A percentile compares a stretch with the other conserved stretches of the same genome.
Evolutionary conservation across 1,140 invertebrate genomes (phyloP).

Genomic region (Hylaeus volcanicus): DNA sequence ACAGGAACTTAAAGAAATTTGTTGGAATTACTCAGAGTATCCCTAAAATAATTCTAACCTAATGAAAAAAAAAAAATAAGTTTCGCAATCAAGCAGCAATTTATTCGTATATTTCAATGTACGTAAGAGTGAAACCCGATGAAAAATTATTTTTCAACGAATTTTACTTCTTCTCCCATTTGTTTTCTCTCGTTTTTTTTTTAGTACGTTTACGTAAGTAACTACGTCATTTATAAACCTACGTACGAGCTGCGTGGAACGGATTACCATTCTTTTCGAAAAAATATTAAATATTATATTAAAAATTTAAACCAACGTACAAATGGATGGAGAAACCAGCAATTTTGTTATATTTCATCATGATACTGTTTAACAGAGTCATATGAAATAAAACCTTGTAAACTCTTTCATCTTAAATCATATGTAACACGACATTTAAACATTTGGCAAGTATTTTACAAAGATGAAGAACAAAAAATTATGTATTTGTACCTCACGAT

Average conservation of each 20-base stretch:
- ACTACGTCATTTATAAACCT: constrained; percentile 34
- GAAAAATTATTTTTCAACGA: constrained; percentile 34
- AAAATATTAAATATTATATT: constrained; percentile 11
- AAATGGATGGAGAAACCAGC: constrained; percentile 9
- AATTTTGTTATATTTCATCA: constrained; percentile 23
- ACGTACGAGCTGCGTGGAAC: constrained; percentile 43
- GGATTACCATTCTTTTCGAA: constrained; percentile 43
- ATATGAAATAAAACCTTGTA: constrained; percentile 10
- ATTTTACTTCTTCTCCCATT: constrained; percentile 18
- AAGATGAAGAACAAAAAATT: constrained; percentile 59
- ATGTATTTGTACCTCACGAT: constrained; percentile 78
- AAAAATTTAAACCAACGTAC: constrained; percentile 11
- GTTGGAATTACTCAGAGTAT: background rate
- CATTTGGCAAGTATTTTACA: constrained; percentile 40
- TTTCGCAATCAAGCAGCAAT: background rate
- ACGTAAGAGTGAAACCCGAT: constrained; percentile 8
- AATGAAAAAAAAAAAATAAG: background rate
- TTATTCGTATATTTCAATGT: constrained; percentile 19
- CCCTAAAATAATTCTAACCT: background rate
- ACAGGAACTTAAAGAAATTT: constrained; percentile 46
- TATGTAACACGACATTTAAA: constrained; percentile 19
- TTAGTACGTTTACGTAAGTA: constrained; percentile 22
- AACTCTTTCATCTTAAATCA: constrained; percentile 27
- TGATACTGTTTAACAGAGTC: constrained; percentile 45
- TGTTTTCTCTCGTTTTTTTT: background rate